Evolutionary conservation across 1,140 invertebrate species (phyloP).

Genomic region (Ptiloglossa arizonensis): DNA sequence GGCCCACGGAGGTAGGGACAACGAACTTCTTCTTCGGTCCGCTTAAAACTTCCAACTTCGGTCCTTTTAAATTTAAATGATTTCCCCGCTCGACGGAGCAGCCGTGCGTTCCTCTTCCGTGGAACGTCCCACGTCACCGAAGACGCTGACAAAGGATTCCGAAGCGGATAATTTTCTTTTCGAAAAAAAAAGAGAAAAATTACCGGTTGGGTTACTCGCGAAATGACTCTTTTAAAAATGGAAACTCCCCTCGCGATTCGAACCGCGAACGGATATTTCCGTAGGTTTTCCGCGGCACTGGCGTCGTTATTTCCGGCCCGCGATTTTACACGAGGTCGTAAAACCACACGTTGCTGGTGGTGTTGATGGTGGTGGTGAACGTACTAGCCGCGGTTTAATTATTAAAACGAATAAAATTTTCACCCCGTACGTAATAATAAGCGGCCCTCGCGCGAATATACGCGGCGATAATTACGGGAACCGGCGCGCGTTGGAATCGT

Average conservation of each 20-base stretch:
- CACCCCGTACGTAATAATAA: conserved; percentile 41
- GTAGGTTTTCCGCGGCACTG: neutral
- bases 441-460: conserved; percentile 14
- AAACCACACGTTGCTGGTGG: too few relatives aligned
- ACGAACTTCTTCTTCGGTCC: conserved; percentile 62
- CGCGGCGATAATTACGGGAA: conserved; percentile 20
- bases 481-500: neutral
- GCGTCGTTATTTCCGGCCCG: neutral
- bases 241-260: neutral
- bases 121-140: conserved; percentile 7
- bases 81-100: conserved; percentile 18
- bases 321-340: conserved; percentile 23
- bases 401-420: conserved; percentile 47
- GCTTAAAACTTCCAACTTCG: conserved; percentile 68
- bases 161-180: neutral
- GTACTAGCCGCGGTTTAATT: conserved; percentile 13
- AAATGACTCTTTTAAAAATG: too few relatives aligned
- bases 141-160: conserved; percentile 38
- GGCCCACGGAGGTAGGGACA: too few relatives aligned
- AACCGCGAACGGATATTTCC: neutral
- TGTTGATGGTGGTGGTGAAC: too few relatives aligned
- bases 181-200: too few relatives aligned
- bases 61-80: conserved; percentile 70
- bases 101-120: conserved; percentile 39
- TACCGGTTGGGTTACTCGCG: too few relatives aligned